Evolutionary conservation across 2,113 vertebrate species (phyloP), one percentile per base, ranked within the genome.

Genomic region (Ciconia boyciana): DNA sequence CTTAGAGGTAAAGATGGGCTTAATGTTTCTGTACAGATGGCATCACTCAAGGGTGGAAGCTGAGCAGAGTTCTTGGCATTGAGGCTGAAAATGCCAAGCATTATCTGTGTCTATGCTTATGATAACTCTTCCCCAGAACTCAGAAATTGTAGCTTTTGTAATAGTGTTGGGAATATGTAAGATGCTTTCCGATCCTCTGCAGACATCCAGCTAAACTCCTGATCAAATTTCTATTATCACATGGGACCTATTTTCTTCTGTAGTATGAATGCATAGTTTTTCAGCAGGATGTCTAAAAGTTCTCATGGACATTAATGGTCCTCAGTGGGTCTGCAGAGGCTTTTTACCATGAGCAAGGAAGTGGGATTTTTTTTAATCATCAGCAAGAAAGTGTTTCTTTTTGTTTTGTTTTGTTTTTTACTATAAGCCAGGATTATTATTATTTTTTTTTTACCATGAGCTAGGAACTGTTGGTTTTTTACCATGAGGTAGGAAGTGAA

Each of bases 1-100:
- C 39, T 71, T 64, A 66, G 43, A 55, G 51, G 20, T 75, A 91
- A 96, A 89, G 91, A 65, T 0, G 2, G 52, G 65, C 62, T 95
- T 89, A 94, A 89, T 87, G 66, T 76, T 91, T 83, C 78, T 41
- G 13, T 84, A 49, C 87, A 94, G 57, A 83, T 83, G 87, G 70
- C 49, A 79, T 87, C 36, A 44, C 44, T 85, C 52, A 79, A 89
- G 49, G 66, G 12, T 83, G 39, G 70, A 76, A 25, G 41, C 36
- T 83, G 72, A 68, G 69, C 43, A 71, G 62, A 94, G 39, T 78
- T 82, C 87, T 81, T 93, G 81, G 69, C 21, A 60, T 4, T 79
- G 66, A 68, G 79, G 26, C 36, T 87, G 87, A 72, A 87, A 87
- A 79, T 81, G 16, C 49, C 72, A 83, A 65, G 24, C 31, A 44